phyloP scores from a whole-genome alignment of 1,140 invertebrate species.

The Bathynomus jamesi region DNA sequence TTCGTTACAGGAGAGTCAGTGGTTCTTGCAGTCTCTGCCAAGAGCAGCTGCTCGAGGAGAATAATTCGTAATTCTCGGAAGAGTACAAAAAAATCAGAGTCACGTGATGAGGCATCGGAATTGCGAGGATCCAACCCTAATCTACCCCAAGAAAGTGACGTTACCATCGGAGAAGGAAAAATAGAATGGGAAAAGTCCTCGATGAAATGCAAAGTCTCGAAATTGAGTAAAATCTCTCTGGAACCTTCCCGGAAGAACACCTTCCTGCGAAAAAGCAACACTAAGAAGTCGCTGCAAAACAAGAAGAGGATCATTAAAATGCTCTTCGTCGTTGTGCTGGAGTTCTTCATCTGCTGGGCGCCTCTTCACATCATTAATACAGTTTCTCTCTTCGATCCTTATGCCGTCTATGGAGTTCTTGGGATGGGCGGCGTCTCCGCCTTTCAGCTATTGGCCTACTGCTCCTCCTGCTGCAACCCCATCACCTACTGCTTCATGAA shows the following conservation, averaged over 20 bases:
- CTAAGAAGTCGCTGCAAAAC: conserved; percentile 62
- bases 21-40: too few relatives aligned
- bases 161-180: background rate
- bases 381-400: conserved; percentile 61
- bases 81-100: too few relatives aligned
- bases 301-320: conserved; percentile 80
- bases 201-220: background rate
- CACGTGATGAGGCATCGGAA: too few relatives aligned
- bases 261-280: too few relatives aligned
- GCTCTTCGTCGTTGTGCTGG: conserved; percentile 81
- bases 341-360: conserved; percentile 90
- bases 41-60: too few relatives aligned
- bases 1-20: too few relatives aligned
- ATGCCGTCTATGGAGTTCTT: conserved; percentile 58
- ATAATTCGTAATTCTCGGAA: too few relatives aligned
- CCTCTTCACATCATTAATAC: conserved; percentile 80
- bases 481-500: conserved; percentile 95
- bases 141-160: background rate
- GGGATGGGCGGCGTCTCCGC: conserved; percentile 67
- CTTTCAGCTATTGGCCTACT: conserved; percentile 74
- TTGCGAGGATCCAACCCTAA: too few relatives aligned
- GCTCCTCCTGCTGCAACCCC: conserved; percentile 81
- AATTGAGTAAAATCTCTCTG: background rate
- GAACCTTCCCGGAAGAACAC: too few relatives aligned
- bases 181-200: background rate